These are phyloP conservation scores for Parazoanthus swiftii DNA, from an alignment of 92 coral and sea anemone genomes.

Conservation along the genomic window DNA sequence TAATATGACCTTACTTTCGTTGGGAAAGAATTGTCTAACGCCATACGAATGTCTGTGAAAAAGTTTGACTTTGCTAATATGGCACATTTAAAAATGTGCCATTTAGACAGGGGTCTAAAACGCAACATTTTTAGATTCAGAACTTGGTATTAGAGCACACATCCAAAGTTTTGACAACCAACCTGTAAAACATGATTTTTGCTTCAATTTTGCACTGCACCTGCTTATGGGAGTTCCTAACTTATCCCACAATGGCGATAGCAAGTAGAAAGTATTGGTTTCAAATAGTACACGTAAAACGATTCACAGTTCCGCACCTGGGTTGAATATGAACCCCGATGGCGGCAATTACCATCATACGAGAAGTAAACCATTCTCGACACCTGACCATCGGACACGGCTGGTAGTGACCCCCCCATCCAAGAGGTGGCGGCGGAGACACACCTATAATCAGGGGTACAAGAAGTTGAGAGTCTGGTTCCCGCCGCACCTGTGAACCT, in stretches of 20 bases:
- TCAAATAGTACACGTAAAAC: conserved; percentile 9
- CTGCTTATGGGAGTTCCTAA: background rate
- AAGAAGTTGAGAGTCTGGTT: background rate
- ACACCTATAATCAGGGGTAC: conserved; percentile 13
- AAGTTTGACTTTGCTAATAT: too few species aligned
- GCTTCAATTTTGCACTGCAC: too few species aligned
- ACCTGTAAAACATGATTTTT: too few species aligned
- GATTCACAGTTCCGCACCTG: conserved; percentile 2
- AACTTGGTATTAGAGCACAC: too few species aligned
- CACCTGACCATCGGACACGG: background rate
- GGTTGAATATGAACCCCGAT: background rate
- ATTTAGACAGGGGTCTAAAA: too few species aligned
- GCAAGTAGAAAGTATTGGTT: background rate
- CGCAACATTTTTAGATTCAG: too few species aligned
- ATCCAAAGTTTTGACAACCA: too few species aligned
- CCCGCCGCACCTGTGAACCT: conserved; percentile 8
- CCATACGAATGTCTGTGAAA: too few species aligned
- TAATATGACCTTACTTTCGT: too few species aligned
- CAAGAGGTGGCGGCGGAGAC: background rate
- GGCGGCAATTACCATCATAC: background rate
- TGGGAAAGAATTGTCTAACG: too few species aligned
- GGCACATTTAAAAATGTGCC: too few species aligned
- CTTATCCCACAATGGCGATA: conserved; percentile 19
- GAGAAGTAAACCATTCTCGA: conserved; percentile 11
- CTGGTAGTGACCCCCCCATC: conserved; percentile 20